These are phyloP conservation scores for Chelidonichthys spinosus DNA, from an alignment of 2,797 vertebrate genomes.

Conservation along the genomic window DNA sequence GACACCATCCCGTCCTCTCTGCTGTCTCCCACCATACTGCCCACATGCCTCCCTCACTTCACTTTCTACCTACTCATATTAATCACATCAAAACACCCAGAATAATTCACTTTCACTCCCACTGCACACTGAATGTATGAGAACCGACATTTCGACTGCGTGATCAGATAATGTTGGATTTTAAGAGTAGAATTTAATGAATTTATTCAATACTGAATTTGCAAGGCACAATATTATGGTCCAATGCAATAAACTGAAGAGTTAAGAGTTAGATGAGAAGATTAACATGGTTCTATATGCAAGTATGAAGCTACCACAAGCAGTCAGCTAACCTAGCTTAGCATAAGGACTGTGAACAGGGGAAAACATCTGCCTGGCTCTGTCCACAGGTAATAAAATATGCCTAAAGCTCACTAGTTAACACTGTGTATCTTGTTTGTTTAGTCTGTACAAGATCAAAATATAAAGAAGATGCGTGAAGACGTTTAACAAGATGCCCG, in stretches of 20 bases:
- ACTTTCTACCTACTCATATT: constrained; percentile 65
- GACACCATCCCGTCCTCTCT: constrained; percentile 56
- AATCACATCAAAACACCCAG: constrained; percentile 61
- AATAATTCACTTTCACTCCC: constrained; percentile 50
- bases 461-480: not conserved
- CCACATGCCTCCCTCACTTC: constrained; percentile 34
- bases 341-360: not conserved
- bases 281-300: not conserved
- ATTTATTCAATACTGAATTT: not conserved
- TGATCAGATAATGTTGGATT: constrained; percentile 14
- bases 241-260: not conserved
- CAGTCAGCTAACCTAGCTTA: not conserved
- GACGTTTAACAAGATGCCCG: not conserved
- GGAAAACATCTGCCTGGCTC: not conserved
- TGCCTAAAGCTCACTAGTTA: too few species aligned
- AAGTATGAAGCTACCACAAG: not conserved
- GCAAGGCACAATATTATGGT: not conserved
- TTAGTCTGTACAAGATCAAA: not conserved
- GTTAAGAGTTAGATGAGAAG: not conserved
- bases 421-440: not conserved
- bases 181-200: not conserved
- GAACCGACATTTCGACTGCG: constrained; percentile 7
- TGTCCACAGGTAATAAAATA: not conserved
- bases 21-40: constrained; percentile 43
- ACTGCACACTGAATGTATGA: constrained; percentile 16